Evolutionary conservation across 2,888 invertebrate genomes (phyloP).

Genomic region (Thalpophila matura): DNA sequence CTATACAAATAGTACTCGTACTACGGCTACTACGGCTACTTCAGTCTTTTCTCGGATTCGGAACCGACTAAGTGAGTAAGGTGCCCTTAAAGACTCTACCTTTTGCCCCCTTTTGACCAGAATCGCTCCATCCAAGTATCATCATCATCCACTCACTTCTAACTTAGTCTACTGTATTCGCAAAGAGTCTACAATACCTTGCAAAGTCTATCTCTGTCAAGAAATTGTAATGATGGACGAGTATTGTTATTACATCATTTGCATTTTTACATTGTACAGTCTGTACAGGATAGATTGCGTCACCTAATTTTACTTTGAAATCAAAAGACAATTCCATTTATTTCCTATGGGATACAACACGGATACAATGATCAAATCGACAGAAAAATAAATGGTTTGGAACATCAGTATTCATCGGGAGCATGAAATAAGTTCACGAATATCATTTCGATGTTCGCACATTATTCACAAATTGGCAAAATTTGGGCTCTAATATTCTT

Average conservation of each 20-base stretch:
- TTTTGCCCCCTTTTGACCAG: too few relatives aligned
- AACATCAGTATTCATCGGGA: constrained; percentile 23
- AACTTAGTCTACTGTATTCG: too few relatives aligned
- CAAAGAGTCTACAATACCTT: too few relatives aligned
- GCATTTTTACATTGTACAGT: neutral
- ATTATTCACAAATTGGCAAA: constrained; percentile 4
- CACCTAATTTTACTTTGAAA: constrained; percentile 24
- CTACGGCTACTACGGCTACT: too few relatives aligned
- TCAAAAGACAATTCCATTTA: constrained; percentile 10
- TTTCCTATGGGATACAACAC: constrained; percentile 9
- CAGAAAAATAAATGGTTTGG: constrained; percentile 34
- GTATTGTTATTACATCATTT: constrained; percentile 1
- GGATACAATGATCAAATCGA: constrained; percentile 19
- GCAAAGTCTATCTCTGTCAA: neutral
- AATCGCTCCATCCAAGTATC: too few relatives aligned
- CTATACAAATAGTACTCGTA: too few relatives aligned
- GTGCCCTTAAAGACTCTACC: too few relatives aligned
- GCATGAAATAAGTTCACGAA: constrained; percentile 8
- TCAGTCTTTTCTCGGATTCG: too few relatives aligned
- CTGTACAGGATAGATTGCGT: neutral
- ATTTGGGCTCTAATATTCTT: neutral
- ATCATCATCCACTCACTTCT: too few relatives aligned
- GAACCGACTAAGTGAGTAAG: too few relatives aligned
- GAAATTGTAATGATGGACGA: neutral
- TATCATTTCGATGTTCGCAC: constrained; percentile 12